phyloP scores from a whole-genome alignment of 2,113 vertebrate genomes.

The Zapornia atra region DNA sequence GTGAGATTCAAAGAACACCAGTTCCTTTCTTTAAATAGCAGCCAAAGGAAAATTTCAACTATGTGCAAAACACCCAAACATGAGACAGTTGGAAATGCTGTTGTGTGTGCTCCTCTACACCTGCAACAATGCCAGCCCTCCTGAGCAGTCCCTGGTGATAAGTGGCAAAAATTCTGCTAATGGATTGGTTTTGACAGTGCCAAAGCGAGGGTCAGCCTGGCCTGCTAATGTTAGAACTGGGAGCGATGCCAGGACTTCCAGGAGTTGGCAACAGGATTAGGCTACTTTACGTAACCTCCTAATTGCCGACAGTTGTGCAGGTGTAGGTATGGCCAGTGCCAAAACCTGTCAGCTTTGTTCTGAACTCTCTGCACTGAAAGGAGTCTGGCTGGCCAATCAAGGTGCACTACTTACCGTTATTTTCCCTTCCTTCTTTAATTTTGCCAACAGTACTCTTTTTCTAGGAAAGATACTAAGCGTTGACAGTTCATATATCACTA shows the following conservation, averaged over 20 bases:
- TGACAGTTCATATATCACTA: not conserved
- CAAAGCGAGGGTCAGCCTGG: not conserved
- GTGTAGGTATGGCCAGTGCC: not conserved
- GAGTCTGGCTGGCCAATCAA: not conserved
- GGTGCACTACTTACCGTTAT: not conserved
- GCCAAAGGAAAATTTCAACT: not conserved
- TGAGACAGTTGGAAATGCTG: fast-evolving
- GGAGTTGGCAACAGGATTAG: not conserved
- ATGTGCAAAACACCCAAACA: not conserved
- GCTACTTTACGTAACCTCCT: slow-evolving; percentile 11
- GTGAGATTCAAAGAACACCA: not conserved
- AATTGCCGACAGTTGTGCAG: not conserved
- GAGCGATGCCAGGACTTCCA: slow-evolving; percentile 53
- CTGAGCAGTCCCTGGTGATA: not conserved
- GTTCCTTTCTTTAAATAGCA: not conserved
- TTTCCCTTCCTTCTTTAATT: not conserved
- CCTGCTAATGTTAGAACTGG: slow-evolving; percentile 49
- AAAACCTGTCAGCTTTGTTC: slow-evolving; percentile 5
- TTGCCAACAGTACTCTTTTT: not conserved
- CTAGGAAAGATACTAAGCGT: not conserved
- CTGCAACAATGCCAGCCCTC: not conserved
- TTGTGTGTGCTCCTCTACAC: not conserved
- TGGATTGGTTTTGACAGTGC: not conserved
- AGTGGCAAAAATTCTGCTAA: not conserved
- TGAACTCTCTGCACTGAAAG: not conserved